Base-by-base conservation (phyloP, 2,113 vertebrate genomes). In the Rhea americana region DNA sequence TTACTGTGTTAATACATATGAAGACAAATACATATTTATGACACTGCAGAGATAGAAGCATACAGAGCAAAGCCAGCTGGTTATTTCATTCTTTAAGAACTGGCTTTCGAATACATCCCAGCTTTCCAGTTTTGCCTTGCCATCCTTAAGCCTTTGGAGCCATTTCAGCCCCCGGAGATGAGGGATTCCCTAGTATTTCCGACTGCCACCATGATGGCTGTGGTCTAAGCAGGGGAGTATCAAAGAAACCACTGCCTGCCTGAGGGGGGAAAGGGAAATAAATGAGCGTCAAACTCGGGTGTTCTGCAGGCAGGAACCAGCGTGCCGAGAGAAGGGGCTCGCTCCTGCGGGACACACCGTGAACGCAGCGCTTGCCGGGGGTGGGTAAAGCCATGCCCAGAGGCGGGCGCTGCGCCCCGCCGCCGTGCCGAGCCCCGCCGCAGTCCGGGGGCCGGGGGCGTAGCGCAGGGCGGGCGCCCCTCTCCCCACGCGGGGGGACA, bases 1-100 rank as follows among this genome's bases (percentile, higher is more conserved):
- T 37, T 92, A 80, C 94, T 76, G 37, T 91, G 88, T 90, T 93
- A 82, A 91, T 91, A 92, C 0, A 1, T 93, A 85, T 37, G 72
- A 94, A 82, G 48, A 53, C 61, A 73, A 82, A 91, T 94, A 83
- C 94, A 91, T 93, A 96, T 94, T 93, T 90, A 92, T 89, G 82
- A 81, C 82, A 50, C 71, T 79, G 82, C 87, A 95, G 94, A 91
- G 85, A 83, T 61, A 93, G 90, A 77, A 74, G 65, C n/a, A 47
- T 3, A 6, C 5, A 0, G 41, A n/a, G 83, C 62, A 47, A 70
- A 94, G 68, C 55, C 91, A 92, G 91, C 24, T 89, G 83, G 76
- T 68, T 88, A 55, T 47, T 1, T 45, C 1, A 15, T n/a, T 47
- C 61, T 67, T 71, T 22, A 67, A 37, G 48, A 95, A 30, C 56